phyloP scores from a whole-genome alignment of 2,113 vertebrate genomes.

The Helogale parvula region DNA sequence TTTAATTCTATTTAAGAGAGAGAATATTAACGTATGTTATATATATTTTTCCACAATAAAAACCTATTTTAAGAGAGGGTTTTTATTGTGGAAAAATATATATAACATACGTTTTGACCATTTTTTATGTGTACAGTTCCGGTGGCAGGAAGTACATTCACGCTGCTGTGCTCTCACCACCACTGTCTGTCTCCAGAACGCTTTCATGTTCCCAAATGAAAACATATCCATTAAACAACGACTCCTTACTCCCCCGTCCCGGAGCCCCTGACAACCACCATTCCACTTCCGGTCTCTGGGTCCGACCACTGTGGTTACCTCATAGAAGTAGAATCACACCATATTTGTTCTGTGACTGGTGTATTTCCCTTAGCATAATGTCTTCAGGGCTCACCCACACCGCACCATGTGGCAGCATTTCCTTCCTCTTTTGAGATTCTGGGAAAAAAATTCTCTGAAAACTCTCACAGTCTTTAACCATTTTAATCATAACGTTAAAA shows the following conservation, averaged over 20 bases:
- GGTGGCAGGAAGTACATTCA: background rate
- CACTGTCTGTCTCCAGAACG: background rate
- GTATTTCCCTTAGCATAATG: background rate
- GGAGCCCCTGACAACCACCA: background rate
- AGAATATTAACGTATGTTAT: too few species aligned
- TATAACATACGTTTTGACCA: background rate
- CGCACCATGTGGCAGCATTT: background rate
- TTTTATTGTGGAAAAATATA: background rate
- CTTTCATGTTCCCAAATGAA: background rate
- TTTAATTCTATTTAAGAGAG: too few species aligned
- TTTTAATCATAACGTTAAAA: background rate
- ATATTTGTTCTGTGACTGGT: background rate
- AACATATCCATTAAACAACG: background rate
- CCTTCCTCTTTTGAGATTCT: background rate
- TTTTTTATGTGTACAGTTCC: background rate
- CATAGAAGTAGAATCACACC: background rate
- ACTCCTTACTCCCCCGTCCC: background rate
- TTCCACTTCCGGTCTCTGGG: background rate
- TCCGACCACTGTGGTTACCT: background rate
- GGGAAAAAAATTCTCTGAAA: background rate
- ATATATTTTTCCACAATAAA: too few species aligned
- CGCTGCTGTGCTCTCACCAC: background rate
- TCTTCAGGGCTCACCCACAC: background rate
- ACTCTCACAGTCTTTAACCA: background rate
- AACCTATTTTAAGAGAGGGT: too few species aligned